Evolutionary conservation across 1,140 invertebrate species (phyloP).

Genomic region (Orius insidiosus): DNA sequence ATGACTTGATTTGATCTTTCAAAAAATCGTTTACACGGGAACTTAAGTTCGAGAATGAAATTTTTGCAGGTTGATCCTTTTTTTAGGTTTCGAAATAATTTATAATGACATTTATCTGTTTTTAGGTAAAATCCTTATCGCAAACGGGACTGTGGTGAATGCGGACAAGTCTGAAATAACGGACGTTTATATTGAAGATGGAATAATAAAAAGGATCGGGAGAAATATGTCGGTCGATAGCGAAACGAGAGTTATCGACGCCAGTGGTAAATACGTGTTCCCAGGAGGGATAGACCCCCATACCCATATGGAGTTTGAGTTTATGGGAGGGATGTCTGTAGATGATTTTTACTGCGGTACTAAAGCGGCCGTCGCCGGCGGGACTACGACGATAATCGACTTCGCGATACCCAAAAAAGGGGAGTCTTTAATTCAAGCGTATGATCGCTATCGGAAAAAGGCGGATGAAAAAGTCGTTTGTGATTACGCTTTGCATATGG

Average conservation of each 20-base stretch:
- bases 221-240: constrained; percentile 61
- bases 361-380: constrained; percentile 65
- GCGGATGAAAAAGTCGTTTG: constrained; percentile 96
- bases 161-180: constrained; percentile 75
- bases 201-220: constrained; percentile 79
- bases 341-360: constrained; percentile 87
- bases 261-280: constrained; percentile 56
- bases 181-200: constrained; percentile 89
- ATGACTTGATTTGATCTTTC: too few species aligned
- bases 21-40: too few species aligned
- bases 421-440: constrained; percentile 77
- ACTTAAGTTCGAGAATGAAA: too few species aligned
- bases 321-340: constrained; percentile 59
- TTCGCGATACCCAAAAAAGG: constrained; percentile 70
- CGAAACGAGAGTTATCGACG: constrained; percentile 55
- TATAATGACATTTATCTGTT: too few species aligned
- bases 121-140: constrained; percentile 59
- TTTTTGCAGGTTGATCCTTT: too few species aligned
- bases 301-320: constrained; percentile 71
- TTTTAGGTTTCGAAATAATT: too few species aligned
- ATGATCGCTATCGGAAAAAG: constrained; percentile 72
- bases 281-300: constrained; percentile 80
- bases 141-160: constrained; percentile 90
- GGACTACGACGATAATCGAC: constrained; percentile 84
- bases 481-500: constrained; percentile 89